Base-by-base conservation (phyloP, 2,113 vertebrate genomes). In the Scolopax mira region DNA sequence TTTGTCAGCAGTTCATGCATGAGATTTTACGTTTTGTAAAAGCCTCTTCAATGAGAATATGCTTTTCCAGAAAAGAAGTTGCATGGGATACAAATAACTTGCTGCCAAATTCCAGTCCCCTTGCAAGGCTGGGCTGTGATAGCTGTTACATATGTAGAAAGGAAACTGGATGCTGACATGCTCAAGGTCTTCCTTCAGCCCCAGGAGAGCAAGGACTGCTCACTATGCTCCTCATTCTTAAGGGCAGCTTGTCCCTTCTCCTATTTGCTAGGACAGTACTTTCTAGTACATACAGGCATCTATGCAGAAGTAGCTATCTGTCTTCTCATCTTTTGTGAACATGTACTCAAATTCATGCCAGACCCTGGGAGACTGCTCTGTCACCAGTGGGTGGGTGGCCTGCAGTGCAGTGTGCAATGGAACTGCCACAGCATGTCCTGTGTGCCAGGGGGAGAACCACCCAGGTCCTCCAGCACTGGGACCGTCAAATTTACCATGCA, bases 381-480 rank as follows among this genome's bases (percentile, higher is more conserved):
- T 51, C 41, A 12, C 19, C 1, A 0, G 8, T 1, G 1, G 18
- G 35, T 39, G 33, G n/a, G 18, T 42, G 25, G 21, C n/a, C 31
- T 42, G 22, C 13, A 5, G 25, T 17, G 22, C 18, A 51, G 22
- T 3, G 1, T 35, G 49, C 25, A 17, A 6, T 44, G 27, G 51
- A 54, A n/a, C 35, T 54, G 61, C 57, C 1, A 0, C 6, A 25
- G 17, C 9, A 7, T 0, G 0, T 39, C 31, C 71, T 69, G 30
- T 0, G 0, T 58, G 18, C 48, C 6, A 13, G 3, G 8, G 64
- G 6, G 14, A 54, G n/a, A 89, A 31, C 17, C 0, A 0, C 24
- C 27, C 0, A 0, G 15, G 30, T 70, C 30, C 33, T 55, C 17
- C 35, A 4, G 1, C 10, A 9, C 21, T 0, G 2, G 3, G 13